A percentile compares a stretch with the other conserved stretches of the same genome.
Evolutionary conservation across 2,888 invertebrate species (phyloP).

Genomic region (Aporophyla lueneburgensis): DNA sequence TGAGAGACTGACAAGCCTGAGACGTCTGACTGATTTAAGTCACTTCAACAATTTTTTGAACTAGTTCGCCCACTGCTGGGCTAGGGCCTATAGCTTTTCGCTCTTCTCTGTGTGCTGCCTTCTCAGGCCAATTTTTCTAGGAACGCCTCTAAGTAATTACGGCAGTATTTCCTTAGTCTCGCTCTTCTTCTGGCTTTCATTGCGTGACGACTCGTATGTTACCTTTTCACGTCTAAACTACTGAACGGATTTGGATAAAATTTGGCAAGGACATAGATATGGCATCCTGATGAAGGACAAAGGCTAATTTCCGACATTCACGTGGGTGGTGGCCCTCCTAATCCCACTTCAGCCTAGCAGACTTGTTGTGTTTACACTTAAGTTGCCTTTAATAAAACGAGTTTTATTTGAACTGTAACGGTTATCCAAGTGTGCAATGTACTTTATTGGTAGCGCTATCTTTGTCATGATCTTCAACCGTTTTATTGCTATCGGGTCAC

Average conservation of each 20-base stretch:
- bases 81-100: neutral
- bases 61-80: neutral
- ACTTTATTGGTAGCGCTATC: slow-evolving; percentile 37
- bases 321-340: too few relatives aligned
- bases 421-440: slow-evolving; percentile 16
- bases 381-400: neutral
- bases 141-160: neutral
- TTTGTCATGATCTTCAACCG: slow-evolving; percentile 49
- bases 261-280: too few relatives aligned
- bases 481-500: slow-evolving; percentile 49
- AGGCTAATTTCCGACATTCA: too few relatives aligned
- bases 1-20: neutral
- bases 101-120: neutral
- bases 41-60: neutral
- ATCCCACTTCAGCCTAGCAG: neutral
- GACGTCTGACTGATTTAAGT: too few relatives aligned
- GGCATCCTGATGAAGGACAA: too few relatives aligned
- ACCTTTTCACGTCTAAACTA: too few relatives aligned
- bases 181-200: neutral
- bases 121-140: neutral
- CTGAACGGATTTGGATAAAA: too few relatives aligned
- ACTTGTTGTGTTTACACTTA: neutral
- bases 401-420: slow-evolving; percentile 15
- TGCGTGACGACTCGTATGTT: neutral
- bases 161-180: neutral